Base-by-base conservation (phyloP, 92 coral and sea anemone species). In the Siderastrea radians region DNA sequence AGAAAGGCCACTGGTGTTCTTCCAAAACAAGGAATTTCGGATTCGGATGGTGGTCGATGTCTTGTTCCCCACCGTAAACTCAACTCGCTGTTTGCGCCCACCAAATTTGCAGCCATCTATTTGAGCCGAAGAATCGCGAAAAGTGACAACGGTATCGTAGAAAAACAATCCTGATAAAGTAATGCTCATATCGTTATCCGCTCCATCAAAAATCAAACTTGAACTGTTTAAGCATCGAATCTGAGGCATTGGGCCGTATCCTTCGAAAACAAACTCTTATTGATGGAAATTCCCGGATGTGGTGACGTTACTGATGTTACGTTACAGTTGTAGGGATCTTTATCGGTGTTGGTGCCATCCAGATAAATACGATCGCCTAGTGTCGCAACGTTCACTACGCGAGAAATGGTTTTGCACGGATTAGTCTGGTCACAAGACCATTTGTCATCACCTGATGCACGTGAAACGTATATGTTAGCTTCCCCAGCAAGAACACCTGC, bases 341-440 rank as follows among this genome's bases (percentile, higher is more conserved):
- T 75, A 65, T 86, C 78, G 50, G 93, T 86, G 10, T 76, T 82
- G 60, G 91, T 75, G 7, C 93, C 91, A 71, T 90, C 80, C 15
- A 90, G 60, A 70, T 80, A 75, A 67, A 90, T 89, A 7, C 47
- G 67, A 44, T 58, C 74, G 7, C 71, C 86, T 11, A 19, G 43
- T 49, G 67, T 11, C 12, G 87, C 84, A 72, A 65, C 52, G 75
- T 48, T 73, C 16, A 90, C 83, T 17, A 86, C 93, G 54, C 79
- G 63, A 47, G 64, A 61, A 57, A 90, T 90, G 13, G 93, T 76
- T 72, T 78, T 73, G 85, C 93, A 90, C 15, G 90, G 86, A 46
- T 46, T 48, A 52, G 67, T 11, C 44, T 13, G 15, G 1, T 45
- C 15, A 78, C 92, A 89, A 15, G 80, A 17, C 46, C 60, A 61